Evolutionary conservation across 2,888 invertebrate genomes (phyloP), one percentile per base, ranked within the genome.

Genomic region (Diogma glabrata): DNA sequence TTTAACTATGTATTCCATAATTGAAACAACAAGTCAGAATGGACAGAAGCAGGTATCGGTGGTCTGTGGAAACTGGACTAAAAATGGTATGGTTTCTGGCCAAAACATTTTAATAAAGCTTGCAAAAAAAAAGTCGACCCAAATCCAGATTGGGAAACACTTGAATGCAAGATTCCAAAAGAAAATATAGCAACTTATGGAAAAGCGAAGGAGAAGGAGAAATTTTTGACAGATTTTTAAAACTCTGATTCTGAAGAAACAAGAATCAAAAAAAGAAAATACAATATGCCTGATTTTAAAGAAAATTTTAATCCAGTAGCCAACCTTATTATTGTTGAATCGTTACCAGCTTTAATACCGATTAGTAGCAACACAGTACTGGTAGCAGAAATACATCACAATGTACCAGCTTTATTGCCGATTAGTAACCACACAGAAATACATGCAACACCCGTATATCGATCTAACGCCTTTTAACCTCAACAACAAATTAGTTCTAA

Each of bases 1-100:
- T 12, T 30, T 5, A 40, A 47, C 19, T 26, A 47, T 47, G 47
- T 47, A 28, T 30, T 47, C 47, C n/a, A 12, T 48, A 33, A 30
- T 48, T 33, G 48, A 48, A 30, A 48, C 48, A 36, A 30, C 3
- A 14, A 30, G 30, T 30, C 17, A 30, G 28, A 33, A 47, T n/a
- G 33, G 33, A 17, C 3, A 5, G 9, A 48, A 33, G 22, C n/a
- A n/a, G n/a, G 48, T 48, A 7, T 48, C 48, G n/a, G 48, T 48
- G 6, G 48, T 48, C 4, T 14, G 28, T n/a, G 14, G n/a, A 30
- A 48, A 14, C 30, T 48, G 48, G 33, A 48, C 22, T n/a, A 33
- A 30, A 7, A 20, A 48, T 20, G 20, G 30, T 48, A 20, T 30
- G 28, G 12, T 48, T 19, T 33, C 10, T 48, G 48, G 33, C 33